phyloP scores from a whole-genome alignment of 2,113 vertebrate species.

The Phocoena sinus region DNA sequence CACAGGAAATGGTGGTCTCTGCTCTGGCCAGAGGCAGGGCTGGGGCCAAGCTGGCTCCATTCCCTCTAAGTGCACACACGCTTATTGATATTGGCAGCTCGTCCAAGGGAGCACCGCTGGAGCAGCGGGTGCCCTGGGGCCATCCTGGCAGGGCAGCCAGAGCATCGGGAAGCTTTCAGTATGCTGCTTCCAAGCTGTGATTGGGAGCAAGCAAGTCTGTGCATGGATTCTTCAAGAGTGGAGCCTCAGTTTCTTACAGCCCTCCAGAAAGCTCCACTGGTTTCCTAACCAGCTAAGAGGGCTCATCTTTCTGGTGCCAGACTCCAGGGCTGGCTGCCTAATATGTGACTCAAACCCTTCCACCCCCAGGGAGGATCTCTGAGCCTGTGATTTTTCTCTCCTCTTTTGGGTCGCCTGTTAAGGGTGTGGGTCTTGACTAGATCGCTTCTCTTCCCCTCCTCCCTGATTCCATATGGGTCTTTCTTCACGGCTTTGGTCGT shows the following conservation, averaged over 20 bases:
- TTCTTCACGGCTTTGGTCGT: background rate
- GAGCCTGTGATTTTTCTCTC: background rate
- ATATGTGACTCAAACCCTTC: background rate
- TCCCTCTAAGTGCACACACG: background rate
- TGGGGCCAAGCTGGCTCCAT: background rate
- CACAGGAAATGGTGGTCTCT: background rate
- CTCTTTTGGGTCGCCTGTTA: background rate
- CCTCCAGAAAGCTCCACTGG: background rate
- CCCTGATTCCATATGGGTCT: background rate
- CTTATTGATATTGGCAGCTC: background rate
- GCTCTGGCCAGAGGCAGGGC: background rate
- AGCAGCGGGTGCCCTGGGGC: background rate
- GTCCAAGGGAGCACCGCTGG: background rate
- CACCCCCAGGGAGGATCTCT: background rate
- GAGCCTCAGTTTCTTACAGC: too few species aligned
- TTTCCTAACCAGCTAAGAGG: background rate
- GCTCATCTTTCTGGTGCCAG: background rate
- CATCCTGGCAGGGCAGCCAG: background rate
- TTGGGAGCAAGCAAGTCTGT: background rate
- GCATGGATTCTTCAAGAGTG: background rate
- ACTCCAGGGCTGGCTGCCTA: background rate
- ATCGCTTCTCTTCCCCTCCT: background rate
- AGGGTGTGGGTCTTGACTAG: background rate
- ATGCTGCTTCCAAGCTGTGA: background rate
- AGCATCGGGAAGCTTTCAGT: background rate